Evolutionary conservation across 2,113 vertebrate species (phyloP), one percentile per base, ranked within the genome.

Genomic region (Labeo rohita): DNA sequence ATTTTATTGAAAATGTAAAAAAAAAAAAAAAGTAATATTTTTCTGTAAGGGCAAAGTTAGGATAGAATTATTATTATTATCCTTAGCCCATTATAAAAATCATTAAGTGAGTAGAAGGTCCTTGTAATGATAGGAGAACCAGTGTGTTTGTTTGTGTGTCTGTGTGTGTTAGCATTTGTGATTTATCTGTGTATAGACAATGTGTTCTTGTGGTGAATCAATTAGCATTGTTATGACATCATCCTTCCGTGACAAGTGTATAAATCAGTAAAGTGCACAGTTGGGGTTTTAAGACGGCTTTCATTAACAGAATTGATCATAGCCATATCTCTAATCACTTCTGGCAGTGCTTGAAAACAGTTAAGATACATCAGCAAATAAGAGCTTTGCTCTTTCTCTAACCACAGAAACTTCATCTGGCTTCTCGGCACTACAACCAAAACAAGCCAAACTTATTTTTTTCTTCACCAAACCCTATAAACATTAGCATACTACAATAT

Each of bases 261-360:
- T 76, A 49, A 34, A 54, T n/a, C 73, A 50, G 21, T 23, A 45
- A 74, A 74, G 73, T 54, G 74, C 49, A 52, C 74, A 50, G 47
- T 54, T 52, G 74, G 47, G n/a, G 13, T 77, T 49, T 52, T 36
- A 36, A 77, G 49, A 77, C 2, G 45, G 4, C 72, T 78, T 45
- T 78, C 28, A 79, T 79, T 39, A 79, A 59, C 50, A 36, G 2
- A 59, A 54, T 79, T 54, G 36, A 80, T 61, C 9, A 79, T 43
- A n/a, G 54, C 5, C 54, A 80, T 43, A 21, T 56, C 54, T 45
- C 36, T 61, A 39, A 61, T 61, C 56, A 13, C 10, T 45, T 45
- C 77, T 45, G 52, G 36, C 54, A 80, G 52, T 0, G 11, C 28
- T 79, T 39, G 36, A 56, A 54, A 78, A 11, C 73, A 5, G 76